These are phyloP conservation scores for Platichthys flesus DNA, from an alignment of 2,113 vertebrate genomes.

Conservation along the genomic window DNA sequence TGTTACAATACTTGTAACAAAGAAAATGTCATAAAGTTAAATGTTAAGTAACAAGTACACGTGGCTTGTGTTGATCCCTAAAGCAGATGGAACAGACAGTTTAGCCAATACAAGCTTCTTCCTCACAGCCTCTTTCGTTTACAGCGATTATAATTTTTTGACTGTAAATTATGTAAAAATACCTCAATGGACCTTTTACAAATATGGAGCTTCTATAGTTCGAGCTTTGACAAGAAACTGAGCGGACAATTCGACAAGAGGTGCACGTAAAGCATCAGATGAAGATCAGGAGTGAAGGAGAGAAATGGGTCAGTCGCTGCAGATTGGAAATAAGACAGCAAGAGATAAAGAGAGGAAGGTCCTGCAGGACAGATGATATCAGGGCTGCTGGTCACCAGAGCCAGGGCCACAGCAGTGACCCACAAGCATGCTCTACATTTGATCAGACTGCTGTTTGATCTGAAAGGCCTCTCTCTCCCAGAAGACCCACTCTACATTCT, in stretches of 20 bases:
- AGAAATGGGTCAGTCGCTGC: conserved; percentile 78
- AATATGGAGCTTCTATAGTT: too few relatives aligned
- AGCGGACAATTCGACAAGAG: conserved; percentile 11
- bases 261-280: not conserved
- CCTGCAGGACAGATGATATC: conserved; percentile 59
- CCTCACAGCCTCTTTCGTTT: too few relatives aligned
- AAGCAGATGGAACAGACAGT: not conserved
- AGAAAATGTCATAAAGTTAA: not conserved
- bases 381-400: conserved; percentile 63
- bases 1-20: too few relatives aligned
- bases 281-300: conserved; percentile 9
- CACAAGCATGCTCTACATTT: conserved; percentile 78
- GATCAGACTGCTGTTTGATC: conserved; percentile 71
- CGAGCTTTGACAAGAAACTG: not conserved
- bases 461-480: conserved; percentile 43
- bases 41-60: not conserved
- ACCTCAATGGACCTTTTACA: not conserved
- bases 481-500: conserved; percentile 39
- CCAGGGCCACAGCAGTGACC: conserved; percentile 65
- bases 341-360: conserved; percentile 51
- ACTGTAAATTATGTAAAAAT: too few relatives aligned
- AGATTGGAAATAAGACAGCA: conserved; percentile 51
- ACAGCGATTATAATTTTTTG: too few relatives aligned
- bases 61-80: not conserved
- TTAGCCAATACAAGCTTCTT: not conserved